A percentile compares a stretch with the other conserved stretches of the same genome.
Evolutionary conservation across 2,888 invertebrate genomes (phyloP).

Genomic region (Drosophila peninsularis): DNA sequence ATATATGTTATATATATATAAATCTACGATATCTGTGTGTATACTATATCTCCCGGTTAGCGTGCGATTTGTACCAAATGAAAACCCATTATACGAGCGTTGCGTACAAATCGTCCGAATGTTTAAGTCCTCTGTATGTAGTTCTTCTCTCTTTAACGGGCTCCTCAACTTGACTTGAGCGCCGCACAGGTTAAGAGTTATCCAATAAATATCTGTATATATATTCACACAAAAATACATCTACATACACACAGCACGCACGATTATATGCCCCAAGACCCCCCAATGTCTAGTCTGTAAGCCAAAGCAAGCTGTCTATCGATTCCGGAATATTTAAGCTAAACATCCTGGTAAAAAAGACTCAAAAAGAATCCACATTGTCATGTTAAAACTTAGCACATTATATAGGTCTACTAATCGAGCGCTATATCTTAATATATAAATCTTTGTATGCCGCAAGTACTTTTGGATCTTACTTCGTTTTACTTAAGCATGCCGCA

Average conservation of each 20-base stretch:
- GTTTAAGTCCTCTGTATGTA: conserved; percentile 36
- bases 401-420: conserved; percentile 63
- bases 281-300: conserved; percentile 50
- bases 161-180: conserved; percentile 55
- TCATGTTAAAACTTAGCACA: conserved; percentile 28
- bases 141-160: conserved; percentile 45
- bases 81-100: conserved; percentile 42
- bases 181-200: conserved; percentile 53
- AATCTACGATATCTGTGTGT: conserved; percentile 44
- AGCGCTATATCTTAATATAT: conserved; percentile 33
- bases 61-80: conserved; percentile 54
- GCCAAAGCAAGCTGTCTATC: conserved; percentile 55
- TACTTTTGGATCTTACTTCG: conserved; percentile 17
- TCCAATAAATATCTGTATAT: conserved; percentile 17
- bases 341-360: conserved; percentile 45
- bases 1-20: conserved; percentile 35
- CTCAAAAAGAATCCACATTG: conserved; percentile 8
- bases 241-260: conserved; percentile 43
- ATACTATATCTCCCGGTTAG: conserved; percentile 41
- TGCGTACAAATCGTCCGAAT: conserved; percentile 50
- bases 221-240: conserved; percentile 18
- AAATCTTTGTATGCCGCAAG: conserved; percentile 16
- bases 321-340: conserved; percentile 81
- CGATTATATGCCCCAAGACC: neutral
- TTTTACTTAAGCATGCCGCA: conserved; percentile 55